Base-by-base conservation (phyloP, 1,140 invertebrate species). In the Bombus polaris region DNA sequence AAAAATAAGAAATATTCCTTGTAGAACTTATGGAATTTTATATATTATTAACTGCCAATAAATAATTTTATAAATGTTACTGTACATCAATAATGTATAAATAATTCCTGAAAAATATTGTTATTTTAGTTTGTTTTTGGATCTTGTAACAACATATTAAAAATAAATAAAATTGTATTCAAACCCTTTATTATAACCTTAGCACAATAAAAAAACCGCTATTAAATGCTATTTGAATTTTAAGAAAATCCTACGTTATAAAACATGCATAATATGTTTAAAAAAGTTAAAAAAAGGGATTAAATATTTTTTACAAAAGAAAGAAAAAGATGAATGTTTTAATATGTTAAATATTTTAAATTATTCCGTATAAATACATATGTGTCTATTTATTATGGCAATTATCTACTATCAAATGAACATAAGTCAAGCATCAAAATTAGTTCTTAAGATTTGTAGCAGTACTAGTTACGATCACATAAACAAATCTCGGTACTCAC, bases 141-240 rank as follows among this genome's bases (percentile, higher is more conserved):
- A 37, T 28, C 39, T 10, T 35, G 57, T 28, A 42, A 53, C 1
- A 12, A 71, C 13, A 39, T 57, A 59, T 71, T 5, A 81, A 37
- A 70, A 70, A 81, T 81, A 57, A 80, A 71, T 53, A 59, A 81
- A 18, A 42, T 39, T 37, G 13, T 9, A 28, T n/a, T n/a, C 28
- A 47, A 47, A 12, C 10, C 10, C 22, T 59, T 81, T 39, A 53
- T 3, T 28, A 25, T 8, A 57, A 8, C 25, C 57, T 22, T 1
- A n/a, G 6, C 4, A n/a, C 18, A 47, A 71, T 80, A 35, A 35
- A 18, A 57, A 37, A 6, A 3, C n/a, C 47, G 9, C 25, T 70
- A 37, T 9, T 68, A 66, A 79, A 66, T 66, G 3, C 47, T 53
- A 42, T 8, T 62, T 62, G 1, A 8, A 28, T 39, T 39, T 32